Conservation (phyloP, 2,113 vertebrate species). For the Toxotes chatareus region DNA sequence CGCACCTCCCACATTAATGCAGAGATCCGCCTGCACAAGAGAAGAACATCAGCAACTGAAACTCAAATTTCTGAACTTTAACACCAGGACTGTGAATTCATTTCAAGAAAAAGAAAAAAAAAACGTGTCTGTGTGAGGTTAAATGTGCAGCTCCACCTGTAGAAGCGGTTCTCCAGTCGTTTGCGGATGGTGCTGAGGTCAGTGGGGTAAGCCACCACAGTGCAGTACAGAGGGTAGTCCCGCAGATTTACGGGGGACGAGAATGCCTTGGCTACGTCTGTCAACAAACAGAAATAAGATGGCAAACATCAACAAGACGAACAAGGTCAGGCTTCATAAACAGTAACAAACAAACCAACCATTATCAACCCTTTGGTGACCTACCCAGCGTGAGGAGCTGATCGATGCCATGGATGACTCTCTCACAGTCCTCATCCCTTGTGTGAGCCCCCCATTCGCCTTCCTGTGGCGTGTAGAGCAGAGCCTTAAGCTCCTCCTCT, state of each 20-base stretch:
- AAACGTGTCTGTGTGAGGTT: background rate
- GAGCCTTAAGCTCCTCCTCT: constrained; percentile 91
- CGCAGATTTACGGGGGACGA: constrained; percentile 92
- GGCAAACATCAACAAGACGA: background rate
- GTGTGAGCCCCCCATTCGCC: constrained; percentile 95
- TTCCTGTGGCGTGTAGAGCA: constrained; percentile 95
- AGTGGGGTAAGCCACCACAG: constrained; percentile 95
- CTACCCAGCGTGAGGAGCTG: constrained; percentile 93
- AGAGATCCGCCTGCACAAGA: constrained; percentile 91
- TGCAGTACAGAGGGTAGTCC: constrained; percentile 97
- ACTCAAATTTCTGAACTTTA: background rate
- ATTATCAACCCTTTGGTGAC: background rate
- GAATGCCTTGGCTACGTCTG: constrained; percentile 96
- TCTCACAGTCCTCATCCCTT: constrained; percentile 93
- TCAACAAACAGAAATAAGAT: constrained; percentile 23
- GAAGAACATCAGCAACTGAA: background rate
- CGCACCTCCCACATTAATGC: constrained; percentile 99
- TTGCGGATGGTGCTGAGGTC: constrained; percentile 94
- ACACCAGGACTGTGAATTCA: background rate
- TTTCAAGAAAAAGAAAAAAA: background rate
- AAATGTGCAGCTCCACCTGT: constrained; percentile 84
- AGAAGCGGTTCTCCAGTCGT: constrained; percentile 95
- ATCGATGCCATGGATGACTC: constrained; percentile 92
- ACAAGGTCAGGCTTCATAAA: background rate
- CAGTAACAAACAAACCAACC: background rate